phyloP scores from a whole-genome alignment of 30 jellyfish, hydroid and myxozoan genomes.

The Clytia hemisphaerica region DNA sequence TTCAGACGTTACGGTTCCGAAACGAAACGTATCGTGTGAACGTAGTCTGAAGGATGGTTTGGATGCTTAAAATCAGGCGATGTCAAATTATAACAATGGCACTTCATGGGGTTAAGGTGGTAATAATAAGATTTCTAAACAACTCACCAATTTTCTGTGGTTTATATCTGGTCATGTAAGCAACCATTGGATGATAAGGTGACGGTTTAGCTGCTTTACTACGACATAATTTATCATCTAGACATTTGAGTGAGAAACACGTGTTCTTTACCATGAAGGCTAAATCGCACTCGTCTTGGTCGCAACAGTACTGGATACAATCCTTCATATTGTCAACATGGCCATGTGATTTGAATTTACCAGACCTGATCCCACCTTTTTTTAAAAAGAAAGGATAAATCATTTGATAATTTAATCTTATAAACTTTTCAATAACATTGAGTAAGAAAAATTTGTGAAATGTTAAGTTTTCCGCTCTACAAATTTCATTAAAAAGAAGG shows the following conservation, averaged over 20 bases:
- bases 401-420: too few relatives aligned
- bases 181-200: slow-evolving; percentile 78
- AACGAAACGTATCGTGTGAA: too few relatives aligned
- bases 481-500: too few relatives aligned
- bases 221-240: slow-evolving; percentile 41
- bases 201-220: slow-evolving; percentile 81
- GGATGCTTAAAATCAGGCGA: too few relatives aligned
- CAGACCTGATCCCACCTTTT: slow-evolving; percentile 91
- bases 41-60: too few relatives aligned
- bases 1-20: too few relatives aligned
- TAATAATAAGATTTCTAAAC: neutral
- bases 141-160: slow-evolving; percentile 34
- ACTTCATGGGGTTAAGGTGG: neutral
- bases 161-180: slow-evolving; percentile 48
- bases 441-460: too few relatives aligned
- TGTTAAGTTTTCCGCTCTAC: too few relatives aligned
- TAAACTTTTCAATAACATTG: too few relatives aligned
- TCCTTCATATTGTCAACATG: slow-evolving; percentile 39
- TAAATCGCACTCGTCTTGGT: slow-evolving; percentile 63
- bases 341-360: slow-evolving; percentile 90
- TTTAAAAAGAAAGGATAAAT: too few relatives aligned
- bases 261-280: slow-evolving; percentile 96
- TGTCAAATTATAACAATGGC: neutral
- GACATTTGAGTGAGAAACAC: slow-evolving; percentile 69
- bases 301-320: slow-evolving; percentile 68